These are phyloP conservation scores for Rhogogaster chlorosoma DNA, from an alignment of 2,888 invertebrate genomes.

Conservation along the genomic window DNA sequence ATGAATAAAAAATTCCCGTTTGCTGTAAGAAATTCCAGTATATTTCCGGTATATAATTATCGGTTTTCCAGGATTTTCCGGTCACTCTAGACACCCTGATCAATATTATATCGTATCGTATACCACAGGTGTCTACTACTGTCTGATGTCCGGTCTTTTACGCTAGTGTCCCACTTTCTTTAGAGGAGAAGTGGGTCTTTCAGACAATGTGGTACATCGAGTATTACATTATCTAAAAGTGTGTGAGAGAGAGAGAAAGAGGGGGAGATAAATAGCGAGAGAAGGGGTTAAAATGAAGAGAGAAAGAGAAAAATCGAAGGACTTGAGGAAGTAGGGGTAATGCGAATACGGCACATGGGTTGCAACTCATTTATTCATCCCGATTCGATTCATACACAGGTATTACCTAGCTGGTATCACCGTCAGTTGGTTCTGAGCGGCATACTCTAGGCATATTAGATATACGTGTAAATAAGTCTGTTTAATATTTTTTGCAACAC, in stretches of 20 bases:
- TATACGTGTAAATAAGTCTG: not conserved
- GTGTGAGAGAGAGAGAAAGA: constrained; percentile 51
- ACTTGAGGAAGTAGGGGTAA: constrained; percentile 35
- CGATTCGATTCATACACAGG: constrained; percentile 60
- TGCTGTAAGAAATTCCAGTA: too few species aligned
- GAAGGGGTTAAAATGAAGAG: constrained; percentile 51
- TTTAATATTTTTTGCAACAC: not conserved
- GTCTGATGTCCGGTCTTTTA: not conserved
- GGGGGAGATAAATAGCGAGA: not conserved
- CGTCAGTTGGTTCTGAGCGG: not conserved
- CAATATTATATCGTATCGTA: not conserved
- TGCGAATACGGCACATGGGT: constrained; percentile 46
- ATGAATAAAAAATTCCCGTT: too few species aligned
- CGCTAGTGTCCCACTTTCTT: constrained; percentile 66
- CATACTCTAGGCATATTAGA: not conserved
- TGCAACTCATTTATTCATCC: constrained; percentile 57
- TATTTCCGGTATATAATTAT: too few species aligned
- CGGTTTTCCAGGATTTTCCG: too few species aligned
- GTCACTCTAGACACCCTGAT: too few species aligned
- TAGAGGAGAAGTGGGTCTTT: constrained; percentile 65
- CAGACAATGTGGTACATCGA: constrained; percentile 47
- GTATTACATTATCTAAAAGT: constrained; percentile 53
- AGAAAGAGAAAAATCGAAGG: constrained; percentile 58
- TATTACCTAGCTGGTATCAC: not conserved
- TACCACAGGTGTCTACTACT: not conserved